Base-by-base conservation (phyloP, 2,113 vertebrate genomes). In the Phylloscopus trochilus region DNA sequence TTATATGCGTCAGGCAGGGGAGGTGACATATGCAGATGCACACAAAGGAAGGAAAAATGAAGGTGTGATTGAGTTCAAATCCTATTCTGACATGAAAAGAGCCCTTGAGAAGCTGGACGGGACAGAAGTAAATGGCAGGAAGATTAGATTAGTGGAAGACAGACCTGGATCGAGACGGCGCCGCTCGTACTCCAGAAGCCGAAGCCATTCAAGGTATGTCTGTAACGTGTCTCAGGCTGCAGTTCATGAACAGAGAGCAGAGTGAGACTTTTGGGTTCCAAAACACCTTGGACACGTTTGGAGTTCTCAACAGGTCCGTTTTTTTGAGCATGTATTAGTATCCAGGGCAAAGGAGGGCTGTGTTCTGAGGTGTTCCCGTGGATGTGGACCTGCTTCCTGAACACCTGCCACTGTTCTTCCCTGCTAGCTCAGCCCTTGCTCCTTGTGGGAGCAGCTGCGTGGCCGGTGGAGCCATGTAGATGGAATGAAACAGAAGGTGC, bases 1-100 rank as follows among this genome's bases (percentile, higher is more conserved):
- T 97, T 99, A 99, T 97, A 99, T 99, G 99, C 99, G 99, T 94
- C 99, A 99, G 97, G 99, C 99, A 31, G 99, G 99, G 84, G 99
- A 99, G 94, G 99, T 99, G 94, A 99, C 99, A 8, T 99, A 99
- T 81, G 99, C 99, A 37, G 99, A 99, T 98, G 99, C 99, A 94
- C 99, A 99, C 95, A 99, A 99, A 92, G 99, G 98, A 64, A 98
- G 99, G 52, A 99, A 98, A 97, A 99, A 99, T 64, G 99, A 99
- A 97, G 99, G 99, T 24, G 98, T 99, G 89, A 99, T 99, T 85
- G 99, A 99, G 98, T 99, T 99, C 98, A 98, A 99, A 95, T 99
- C 99, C 78, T 99, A 99, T 90, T 98, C 99, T 8, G 99, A 99
- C 96, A 99, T 99, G 99, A 99, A 99, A 98, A 98, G 99, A 96